Evolutionary conservation across 2,113 vertebrate genomes (phyloP).

Genomic region (Rhizomys pruinosus): DNA sequence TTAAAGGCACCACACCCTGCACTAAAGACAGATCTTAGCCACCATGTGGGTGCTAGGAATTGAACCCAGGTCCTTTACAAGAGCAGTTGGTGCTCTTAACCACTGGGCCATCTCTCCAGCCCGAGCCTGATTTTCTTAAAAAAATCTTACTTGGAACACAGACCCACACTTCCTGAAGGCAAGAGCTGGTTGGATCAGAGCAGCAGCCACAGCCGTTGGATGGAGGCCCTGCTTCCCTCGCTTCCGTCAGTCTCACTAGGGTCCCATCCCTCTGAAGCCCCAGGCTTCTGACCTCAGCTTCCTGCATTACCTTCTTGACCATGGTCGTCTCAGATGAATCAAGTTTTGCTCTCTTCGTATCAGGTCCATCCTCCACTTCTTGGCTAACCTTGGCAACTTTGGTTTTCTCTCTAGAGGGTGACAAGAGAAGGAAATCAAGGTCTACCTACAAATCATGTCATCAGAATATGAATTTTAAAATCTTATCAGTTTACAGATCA

Average conservation of each 20-base stretch:
- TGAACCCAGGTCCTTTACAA: no score
- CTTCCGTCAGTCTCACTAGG: no score
- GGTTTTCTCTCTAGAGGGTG: conserved; percentile 90
- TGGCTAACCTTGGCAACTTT: conserved; percentile 88
- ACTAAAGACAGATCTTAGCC: no score
- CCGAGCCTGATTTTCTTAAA: not conserved
- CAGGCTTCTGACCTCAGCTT: not conserved
- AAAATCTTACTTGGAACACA: not conserved
- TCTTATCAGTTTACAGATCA: not conserved
- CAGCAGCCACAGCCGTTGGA: not conserved
- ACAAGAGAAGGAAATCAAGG: not conserved
- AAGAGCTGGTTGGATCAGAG: not conserved
- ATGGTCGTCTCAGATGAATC: conserved; percentile 93
- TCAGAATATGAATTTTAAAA: not conserved
- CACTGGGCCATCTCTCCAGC: no score
- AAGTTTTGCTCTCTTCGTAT: conserved; percentile 92
- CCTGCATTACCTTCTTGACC: conserved; percentile 92
- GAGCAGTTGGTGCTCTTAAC: no score
- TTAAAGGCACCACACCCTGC: no score
- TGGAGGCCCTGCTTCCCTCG: not conserved
- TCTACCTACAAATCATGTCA: not conserved
- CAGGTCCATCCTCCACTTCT: conserved; percentile 89
- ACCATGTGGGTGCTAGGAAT: no score
- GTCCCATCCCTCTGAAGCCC: not conserved
- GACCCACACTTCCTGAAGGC: not conserved